phyloP scores from a whole-genome alignment of 1,140 invertebrate species.

The Orussus abietinus region DNA sequence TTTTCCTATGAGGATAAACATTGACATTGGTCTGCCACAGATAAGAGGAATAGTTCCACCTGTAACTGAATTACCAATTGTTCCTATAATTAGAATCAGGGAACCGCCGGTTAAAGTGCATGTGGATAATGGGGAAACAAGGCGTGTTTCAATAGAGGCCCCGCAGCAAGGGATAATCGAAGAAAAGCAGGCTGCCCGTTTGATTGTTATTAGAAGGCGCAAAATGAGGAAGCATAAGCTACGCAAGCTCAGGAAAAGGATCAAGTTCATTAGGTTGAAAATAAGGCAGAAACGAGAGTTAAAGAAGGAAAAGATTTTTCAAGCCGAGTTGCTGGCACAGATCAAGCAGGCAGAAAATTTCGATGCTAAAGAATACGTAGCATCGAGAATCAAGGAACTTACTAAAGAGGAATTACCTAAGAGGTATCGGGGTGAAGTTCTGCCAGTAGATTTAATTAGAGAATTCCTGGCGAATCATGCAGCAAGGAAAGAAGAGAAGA shows the following conservation, averaged over 20 bases:
- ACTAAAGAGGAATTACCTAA: conserved; percentile 62
- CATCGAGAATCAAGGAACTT: conserved; percentile 58
- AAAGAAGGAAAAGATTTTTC: conserved; percentile 73
- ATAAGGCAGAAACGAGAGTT: conserved; percentile 63
- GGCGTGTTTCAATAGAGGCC: no score
- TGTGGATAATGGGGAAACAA: no score
- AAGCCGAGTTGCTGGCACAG: conserved; percentile 63
- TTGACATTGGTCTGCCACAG: no score
- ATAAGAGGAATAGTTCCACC: no score
- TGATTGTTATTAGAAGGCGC: conserved; percentile 72
- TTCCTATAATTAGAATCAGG: no score
- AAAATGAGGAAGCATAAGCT: conserved; percentile 88
- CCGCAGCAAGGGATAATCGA: conserved; percentile 6
- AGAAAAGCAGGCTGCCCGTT: conserved; percentile 67
- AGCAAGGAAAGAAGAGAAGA: conserved; percentile 25
- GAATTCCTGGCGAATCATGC: conserved; percentile 45
- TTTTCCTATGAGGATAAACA: no score
- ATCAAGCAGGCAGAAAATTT: conserved; percentile 72
- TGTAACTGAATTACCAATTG: no score
- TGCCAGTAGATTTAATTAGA: conserved; percentile 64
- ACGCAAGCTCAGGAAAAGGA: conserved; percentile 71
- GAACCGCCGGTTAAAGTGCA: no score
- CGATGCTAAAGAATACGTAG: conserved; percentile 69
- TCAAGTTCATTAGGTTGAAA: conserved; percentile 73
- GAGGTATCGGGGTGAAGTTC: conserved; percentile 61